Conservation (phyloP, 1,140 invertebrate genomes). For the Anagrus nilaparvatae region DNA sequence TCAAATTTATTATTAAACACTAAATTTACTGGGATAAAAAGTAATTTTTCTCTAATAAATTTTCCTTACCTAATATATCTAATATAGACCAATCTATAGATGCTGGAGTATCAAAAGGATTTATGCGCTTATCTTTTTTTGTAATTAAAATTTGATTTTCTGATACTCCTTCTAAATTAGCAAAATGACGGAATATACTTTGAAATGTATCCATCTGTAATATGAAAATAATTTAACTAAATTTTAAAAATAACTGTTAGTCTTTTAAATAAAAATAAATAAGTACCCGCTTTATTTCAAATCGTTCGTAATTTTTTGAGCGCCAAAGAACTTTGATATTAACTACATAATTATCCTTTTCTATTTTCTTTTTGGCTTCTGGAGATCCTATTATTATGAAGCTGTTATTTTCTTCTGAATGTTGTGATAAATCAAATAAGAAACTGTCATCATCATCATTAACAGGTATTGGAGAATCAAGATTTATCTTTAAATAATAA, state of each 20-base stretch:
- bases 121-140: constrained; percentile 26
- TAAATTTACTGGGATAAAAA: no score
- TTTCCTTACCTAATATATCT: constrained; percentile 31
- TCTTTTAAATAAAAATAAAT: constrained; percentile 1
- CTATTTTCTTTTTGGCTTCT: neutral
- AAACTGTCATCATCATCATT: no score
- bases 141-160: constrained; percentile 29
- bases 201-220: constrained; percentile 30
- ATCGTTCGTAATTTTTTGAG: constrained; percentile 21
- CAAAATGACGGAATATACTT: constrained; percentile 33
- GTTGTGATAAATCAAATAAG: constrained; percentile 5
- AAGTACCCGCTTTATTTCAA: constrained; percentile 24
- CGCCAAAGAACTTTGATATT: constrained; percentile 26
- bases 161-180: constrained; percentile 28
- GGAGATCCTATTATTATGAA: constrained; percentile 12
- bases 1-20: constrained; percentile 6
- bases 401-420: constrained; percentile 11
- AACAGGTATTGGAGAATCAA: no score
- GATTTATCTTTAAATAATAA: no score
- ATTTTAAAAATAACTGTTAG: neutral
- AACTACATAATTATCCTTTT: constrained; percentile 24
- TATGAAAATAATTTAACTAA: constrained; percentile 10
- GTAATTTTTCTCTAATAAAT: neutral
- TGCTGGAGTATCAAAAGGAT: constrained; percentile 27
- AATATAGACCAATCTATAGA: constrained; percentile 30